Evolutionary conservation across 2,888 invertebrate genomes (phyloP).

Genomic region (Empis livida): DNA sequence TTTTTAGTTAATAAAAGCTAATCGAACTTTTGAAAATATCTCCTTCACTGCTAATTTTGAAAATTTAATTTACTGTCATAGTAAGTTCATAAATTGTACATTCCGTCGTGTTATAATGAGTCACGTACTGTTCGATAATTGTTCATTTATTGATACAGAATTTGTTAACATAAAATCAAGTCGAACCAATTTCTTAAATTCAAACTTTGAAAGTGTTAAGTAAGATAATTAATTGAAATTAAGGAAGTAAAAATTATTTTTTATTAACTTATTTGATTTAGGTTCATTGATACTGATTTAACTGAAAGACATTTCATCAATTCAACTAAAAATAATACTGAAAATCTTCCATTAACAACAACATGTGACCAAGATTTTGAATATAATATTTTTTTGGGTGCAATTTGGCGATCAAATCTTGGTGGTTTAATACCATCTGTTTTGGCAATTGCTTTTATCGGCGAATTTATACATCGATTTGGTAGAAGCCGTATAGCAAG

Average conservation of each 20-base stretch:
- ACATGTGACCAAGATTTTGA: constrained; percentile 34
- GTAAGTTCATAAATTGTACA: constrained; percentile 48
- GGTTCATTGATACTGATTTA: constrained; percentile 47
- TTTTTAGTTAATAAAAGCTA: constrained; percentile 31
- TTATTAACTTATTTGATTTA: constrained; percentile 7
- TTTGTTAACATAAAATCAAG: constrained; percentile 61
- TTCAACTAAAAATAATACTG: constrained; percentile 41
- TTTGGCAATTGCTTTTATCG: constrained; percentile 10
- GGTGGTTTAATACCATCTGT: constrained; percentile 14
- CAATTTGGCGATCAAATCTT: constrained; percentile 14
- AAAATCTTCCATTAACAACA: constrained; percentile 33
- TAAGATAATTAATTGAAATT: constrained; percentile 22
- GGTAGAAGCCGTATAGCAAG: constrained; percentile 16
- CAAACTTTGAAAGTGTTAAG: constrained; percentile 50
- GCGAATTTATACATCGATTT: constrained; percentile 13
- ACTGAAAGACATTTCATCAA: constrained; percentile 41
- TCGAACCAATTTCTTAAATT: constrained; percentile 49
- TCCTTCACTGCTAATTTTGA: constrained; percentile 50
- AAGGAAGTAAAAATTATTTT: too few relatives aligned
- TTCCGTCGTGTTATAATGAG: constrained; percentile 56
- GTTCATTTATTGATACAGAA: constrained; percentile 53
- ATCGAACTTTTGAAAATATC: constrained; percentile 30
- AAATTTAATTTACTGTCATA: constrained; percentile 48
- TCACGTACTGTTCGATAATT: constrained; percentile 57
- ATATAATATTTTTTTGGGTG: constrained; percentile 14